Base-by-base conservation (phyloP, 1,140 invertebrate genomes). In the Caenorhabditis tropicalis region DNA sequence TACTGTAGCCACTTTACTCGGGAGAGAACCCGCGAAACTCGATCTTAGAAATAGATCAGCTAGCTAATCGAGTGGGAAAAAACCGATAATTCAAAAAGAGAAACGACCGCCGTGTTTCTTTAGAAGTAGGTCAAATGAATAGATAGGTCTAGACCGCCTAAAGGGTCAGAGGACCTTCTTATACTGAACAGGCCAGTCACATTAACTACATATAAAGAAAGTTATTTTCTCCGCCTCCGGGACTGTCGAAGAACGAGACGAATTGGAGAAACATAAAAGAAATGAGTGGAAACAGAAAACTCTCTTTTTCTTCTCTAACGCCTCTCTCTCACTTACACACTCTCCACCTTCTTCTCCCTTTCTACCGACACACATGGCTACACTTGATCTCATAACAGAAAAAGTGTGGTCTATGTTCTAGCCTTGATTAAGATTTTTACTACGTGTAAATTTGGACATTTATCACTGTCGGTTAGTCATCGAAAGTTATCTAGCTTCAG, bases 361-460 rank as follows among this genome's bases (percentile, higher is more conserved):
- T 24, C 29, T 43, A 36, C 12, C 10, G 9, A n/a, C 15, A 19
- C 58, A 33, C 21, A 10, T 15, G 65, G 65, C 65, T 74, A 74
- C 36, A 43, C 65, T 43, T 74, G 65, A 65, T 65, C 29, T 65
- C 58, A 36, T 19, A 51, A 16, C 9, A 46, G 43, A 46, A 16
- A 46, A 74, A 74, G 65, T 74, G 65, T 74, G 65, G 65, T 74
- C 65, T 74, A 43, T 74, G 65, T 74, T 74, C 36, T 74, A 46
- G 36, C n/a, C 36, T 9, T 10, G 53, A 12, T 43, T 5, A 43
- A 12, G 39, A 43, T 10, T 51, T 65, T 24, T 6, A 6, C 4
- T 36, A 74, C 65, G 65, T 74, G 65, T 39, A 46, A 24, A 24
- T 74, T 33, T 24, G 21, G 36, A 74, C 43, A 51, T 51, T 16